Percentiles rank a stretch among this genome's conserved stretches.
Conservation (phyloP, 2,113 vertebrate genomes). For the Pseudorectes ferrugineus region DNA sequence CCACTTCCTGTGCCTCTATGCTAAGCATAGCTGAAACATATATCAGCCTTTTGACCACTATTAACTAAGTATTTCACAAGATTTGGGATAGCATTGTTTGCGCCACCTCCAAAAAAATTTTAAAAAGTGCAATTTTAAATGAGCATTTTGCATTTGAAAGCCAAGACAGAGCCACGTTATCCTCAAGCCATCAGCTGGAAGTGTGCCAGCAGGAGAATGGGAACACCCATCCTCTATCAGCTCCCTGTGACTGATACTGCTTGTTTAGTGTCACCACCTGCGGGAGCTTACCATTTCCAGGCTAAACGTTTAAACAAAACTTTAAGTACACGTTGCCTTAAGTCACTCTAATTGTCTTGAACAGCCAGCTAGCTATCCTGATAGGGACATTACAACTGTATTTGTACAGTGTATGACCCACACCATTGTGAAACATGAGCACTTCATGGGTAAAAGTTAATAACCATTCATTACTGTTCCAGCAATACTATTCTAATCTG, state of each 20-base stretch:
- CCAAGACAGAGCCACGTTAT: background rate
- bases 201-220: background rate
- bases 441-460: background rate
- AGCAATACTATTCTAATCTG: background rate
- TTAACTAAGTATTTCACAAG: background rate
- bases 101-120: background rate
- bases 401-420: background rate
- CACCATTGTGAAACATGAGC: background rate
- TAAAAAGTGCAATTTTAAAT: background rate
- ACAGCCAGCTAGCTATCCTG: background rate
- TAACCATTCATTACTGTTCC: background rate
- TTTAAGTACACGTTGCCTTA: slow-evolving; percentile 47
- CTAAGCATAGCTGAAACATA: background rate
- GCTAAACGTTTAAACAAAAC: background rate
- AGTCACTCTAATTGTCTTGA: background rate
- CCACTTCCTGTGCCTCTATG: background rate
- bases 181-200: background rate
- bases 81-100: background rate
- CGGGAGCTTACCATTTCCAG: background rate
- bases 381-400: background rate
- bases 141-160: background rate
- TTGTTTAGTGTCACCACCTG: slow-evolving; percentile 31
- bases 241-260: background rate
- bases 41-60: background rate
- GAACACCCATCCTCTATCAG: slow-evolving; percentile 38